A percentile compares a stretch with the other conserved stretches of the same genome.
Conservation (phyloP, 2,113 vertebrate species). For the Nicator chloris region DNA sequence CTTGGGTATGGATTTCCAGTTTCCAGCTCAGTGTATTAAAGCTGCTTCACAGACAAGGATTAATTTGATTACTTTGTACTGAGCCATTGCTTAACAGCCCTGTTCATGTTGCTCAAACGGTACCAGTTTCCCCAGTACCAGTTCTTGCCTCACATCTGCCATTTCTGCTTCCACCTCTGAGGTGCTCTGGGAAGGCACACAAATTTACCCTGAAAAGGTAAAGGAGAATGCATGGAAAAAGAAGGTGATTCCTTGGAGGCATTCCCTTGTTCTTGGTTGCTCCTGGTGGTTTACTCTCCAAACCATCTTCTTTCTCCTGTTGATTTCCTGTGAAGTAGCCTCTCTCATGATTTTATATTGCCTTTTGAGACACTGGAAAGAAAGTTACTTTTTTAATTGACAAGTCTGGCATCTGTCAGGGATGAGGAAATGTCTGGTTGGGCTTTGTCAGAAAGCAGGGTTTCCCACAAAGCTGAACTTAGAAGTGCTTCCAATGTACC, state of each 20-base stretch:
- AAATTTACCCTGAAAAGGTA: not conserved
- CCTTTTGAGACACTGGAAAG: not conserved
- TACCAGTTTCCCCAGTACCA: not conserved
- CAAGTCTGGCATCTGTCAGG: not conserved
- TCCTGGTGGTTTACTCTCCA: not conserved
- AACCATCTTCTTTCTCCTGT: not conserved
- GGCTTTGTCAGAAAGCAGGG: not conserved
- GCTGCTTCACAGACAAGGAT: not conserved
- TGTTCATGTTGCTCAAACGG: rapidly evolving
- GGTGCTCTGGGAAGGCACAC: not conserved
- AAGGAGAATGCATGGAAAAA: not conserved
- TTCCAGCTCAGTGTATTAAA: not conserved
- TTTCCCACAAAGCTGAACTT: not conserved
- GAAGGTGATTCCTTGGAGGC: not conserved
- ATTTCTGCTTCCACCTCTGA: rapidly evolving
- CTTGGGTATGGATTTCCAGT: not conserved
- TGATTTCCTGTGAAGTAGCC: not conserved
- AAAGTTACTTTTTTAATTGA: not conserved
- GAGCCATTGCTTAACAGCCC: not conserved
- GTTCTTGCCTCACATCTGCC: not conserved
- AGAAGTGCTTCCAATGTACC: not conserved
- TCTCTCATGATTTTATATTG: not conserved
- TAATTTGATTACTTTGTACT: not conserved
- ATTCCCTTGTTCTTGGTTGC: not conserved
- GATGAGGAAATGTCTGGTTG: not conserved